Percentiles rank a stretch among this genome's conserved stretches.
Evolutionary conservation across 2,888 invertebrate species (phyloP).

Genomic region (Ectemnius cavifrons): DNA sequence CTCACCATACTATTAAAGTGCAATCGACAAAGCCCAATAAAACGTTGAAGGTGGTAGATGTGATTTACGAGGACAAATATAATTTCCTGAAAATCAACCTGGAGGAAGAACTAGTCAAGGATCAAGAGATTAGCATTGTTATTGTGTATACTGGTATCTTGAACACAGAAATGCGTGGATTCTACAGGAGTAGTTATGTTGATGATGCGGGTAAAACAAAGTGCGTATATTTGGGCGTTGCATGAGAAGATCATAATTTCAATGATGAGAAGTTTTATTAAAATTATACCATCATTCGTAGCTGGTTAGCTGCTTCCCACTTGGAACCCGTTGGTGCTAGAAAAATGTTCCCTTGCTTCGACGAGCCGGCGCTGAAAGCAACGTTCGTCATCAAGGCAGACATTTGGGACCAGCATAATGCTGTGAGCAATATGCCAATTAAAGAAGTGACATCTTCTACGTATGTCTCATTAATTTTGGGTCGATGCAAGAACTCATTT

Average conservation of each 20-base stretch:
- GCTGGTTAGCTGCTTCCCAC: slow-evolving; percentile 85
- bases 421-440: slow-evolving; percentile 68
- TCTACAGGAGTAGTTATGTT: slow-evolving; percentile 82
- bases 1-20: slow-evolving; percentile 15
- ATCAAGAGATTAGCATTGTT: slow-evolving; percentile 77
- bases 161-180: slow-evolving; percentile 81
- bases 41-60: fast-evolving
- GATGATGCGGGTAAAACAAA: slow-evolving; percentile 78
- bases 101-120: slow-evolving; percentile 71
- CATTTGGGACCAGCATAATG: slow-evolving; percentile 68
- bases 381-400: slow-evolving; percentile 80
- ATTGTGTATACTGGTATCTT: slow-evolving; percentile 81
- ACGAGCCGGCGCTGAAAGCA: slow-evolving; percentile 86
- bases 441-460: slow-evolving; percentile 48
- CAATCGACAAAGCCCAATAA: neutral
- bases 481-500: neutral
- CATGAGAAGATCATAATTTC: neutral
- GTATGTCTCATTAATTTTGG: slow-evolving; percentile 46
- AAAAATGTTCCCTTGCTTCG: slow-evolving; percentile 86
- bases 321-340: slow-evolving; percentile 87
- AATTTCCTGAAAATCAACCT: slow-evolving; percentile 80
- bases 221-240: slow-evolving; percentile 70
- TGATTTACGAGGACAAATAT: slow-evolving; percentile 64
- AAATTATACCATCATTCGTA: neutral
- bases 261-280: neutral